phyloP scores from a whole-genome alignment of 2,797 vertebrate genomes.

The Australoheros facetus region DNA sequence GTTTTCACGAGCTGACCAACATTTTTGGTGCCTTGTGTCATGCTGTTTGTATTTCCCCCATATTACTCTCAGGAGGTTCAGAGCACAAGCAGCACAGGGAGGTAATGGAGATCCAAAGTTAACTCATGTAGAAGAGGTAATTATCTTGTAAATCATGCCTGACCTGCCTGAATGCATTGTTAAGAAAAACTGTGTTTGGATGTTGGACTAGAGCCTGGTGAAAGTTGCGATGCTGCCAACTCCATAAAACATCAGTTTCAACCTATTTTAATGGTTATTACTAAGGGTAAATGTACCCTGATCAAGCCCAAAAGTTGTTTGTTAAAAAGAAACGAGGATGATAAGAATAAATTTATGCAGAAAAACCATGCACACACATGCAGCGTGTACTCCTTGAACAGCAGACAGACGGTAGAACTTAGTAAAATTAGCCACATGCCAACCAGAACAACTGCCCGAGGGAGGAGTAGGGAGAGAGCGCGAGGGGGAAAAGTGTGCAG shows the following conservation, averaged over 20 bases:
- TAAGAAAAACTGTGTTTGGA: neutral
- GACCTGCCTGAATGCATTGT: constrained; percentile 13
- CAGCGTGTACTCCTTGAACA: neutral
- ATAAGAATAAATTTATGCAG: constrained; percentile 9
- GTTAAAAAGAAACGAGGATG: neutral
- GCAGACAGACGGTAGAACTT: constrained; percentile 48
- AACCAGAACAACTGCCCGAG: constrained; percentile 71
- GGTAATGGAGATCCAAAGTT: constrained; percentile 31
- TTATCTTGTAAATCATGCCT: constrained; percentile 28
- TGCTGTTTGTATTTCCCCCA: constrained; percentile 21
- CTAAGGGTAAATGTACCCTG: neutral
- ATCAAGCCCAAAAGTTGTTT: neutral
- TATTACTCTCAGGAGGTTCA: constrained; percentile 8
- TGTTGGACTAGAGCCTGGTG: neutral
- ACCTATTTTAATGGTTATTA: constrained; percentile 1
- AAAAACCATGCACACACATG: neutral
- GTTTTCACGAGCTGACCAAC: constrained; percentile 7
- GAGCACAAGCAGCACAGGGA: constrained; percentile 19
- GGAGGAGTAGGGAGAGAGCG: constrained; percentile 10
- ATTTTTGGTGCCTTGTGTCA: constrained; percentile 31
- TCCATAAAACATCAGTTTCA: neutral
- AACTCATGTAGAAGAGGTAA: constrained; percentile 5
- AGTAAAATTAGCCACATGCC: constrained; percentile 78
- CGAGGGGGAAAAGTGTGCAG: constrained; percentile 21
- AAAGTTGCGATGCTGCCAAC: neutral